These are phyloP conservation scores for Leptodactylus fallax DNA, from an alignment of 2,797 vertebrate genomes.

Conservation along the genomic window DNA sequence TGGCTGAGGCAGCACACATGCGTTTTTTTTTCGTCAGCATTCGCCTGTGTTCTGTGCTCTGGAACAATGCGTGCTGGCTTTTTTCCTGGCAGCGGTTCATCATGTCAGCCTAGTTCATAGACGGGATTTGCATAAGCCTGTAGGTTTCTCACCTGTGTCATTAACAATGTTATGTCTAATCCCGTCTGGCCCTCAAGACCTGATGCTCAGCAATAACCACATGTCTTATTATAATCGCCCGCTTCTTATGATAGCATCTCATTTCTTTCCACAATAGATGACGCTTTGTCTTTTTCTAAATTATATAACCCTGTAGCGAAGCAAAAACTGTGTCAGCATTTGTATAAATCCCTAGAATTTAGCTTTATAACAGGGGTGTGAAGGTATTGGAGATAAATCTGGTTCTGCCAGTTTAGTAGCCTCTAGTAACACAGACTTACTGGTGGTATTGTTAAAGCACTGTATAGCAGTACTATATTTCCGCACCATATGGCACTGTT, in stretches of 20 bases:
- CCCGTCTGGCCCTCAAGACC: conserved; percentile 39
- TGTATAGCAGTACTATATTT: too few species aligned
- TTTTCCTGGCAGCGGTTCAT: conserved; percentile 33
- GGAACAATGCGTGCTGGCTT: conserved; percentile 40
- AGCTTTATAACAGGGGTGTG: too few species aligned
- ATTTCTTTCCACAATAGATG: not conserved
- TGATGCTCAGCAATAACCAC: not conserved
- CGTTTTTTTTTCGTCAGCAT: conserved; percentile 28
- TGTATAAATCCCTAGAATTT: too few species aligned
- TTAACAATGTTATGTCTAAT: conserved; percentile 46
- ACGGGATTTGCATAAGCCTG: conserved; percentile 51
- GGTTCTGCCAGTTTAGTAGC: too few species aligned
- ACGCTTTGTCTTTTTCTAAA: not conserved
- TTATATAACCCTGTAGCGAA: too few species aligned
- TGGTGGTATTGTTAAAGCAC: too few species aligned
- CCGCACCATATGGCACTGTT: too few species aligned
- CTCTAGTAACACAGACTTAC: too few species aligned
- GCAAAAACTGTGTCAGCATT: too few species aligned
- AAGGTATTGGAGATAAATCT: too few species aligned
- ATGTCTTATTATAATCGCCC: conserved; percentile 18
- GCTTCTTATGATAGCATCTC: not conserved
- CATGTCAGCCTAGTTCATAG: conserved; percentile 29
- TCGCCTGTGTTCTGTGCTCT: conserved; percentile 14
- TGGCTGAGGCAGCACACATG: conserved; percentile 12
- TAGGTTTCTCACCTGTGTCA: conserved; percentile 53